Conservation (phyloP, 2,797 vertebrate species). For the Hemitrygon akajei region DNA sequence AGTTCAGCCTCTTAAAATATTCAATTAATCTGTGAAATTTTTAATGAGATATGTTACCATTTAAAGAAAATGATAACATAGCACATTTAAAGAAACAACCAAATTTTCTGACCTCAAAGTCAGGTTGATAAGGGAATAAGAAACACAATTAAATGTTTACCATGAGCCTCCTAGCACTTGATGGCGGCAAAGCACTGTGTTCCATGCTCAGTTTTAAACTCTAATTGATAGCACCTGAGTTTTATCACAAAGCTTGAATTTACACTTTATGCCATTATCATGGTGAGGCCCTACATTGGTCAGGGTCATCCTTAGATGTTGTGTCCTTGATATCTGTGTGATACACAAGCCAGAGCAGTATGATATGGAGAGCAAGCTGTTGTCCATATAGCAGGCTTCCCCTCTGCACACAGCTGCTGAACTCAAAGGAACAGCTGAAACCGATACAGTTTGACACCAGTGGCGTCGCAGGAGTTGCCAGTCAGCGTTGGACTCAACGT, state of each 20-base stretch:
- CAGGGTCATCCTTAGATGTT: too few species aligned
- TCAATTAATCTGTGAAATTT: neutral
- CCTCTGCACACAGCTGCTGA: too few species aligned
- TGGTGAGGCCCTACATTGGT: too few species aligned
- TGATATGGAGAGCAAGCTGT: too few species aligned
- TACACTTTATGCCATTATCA: neutral
- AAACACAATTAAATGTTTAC: slow-evolving; percentile 40
- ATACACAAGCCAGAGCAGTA: too few species aligned
- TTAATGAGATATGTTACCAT: neutral
- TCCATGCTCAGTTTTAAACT: neutral
- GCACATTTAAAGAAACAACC: neutral
- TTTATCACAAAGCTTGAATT: slow-evolving; percentile 20
- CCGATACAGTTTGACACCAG: too few species aligned
- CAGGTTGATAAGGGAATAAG: slow-evolving; percentile 45
- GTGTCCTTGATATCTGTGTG: too few species aligned
- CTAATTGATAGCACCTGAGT: neutral
- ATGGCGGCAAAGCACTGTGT: slow-evolving; percentile 77
- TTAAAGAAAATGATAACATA: too few species aligned
- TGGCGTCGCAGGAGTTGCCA: too few species aligned
- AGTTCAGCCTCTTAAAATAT: neutral
- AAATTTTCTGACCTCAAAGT: neutral
- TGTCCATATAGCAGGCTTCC: too few species aligned
- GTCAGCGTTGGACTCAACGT: too few species aligned
- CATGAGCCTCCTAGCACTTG: slow-evolving; percentile 78
- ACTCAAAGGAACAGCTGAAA: too few species aligned